These are phyloP conservation scores for Chaetodon auriga DNA, from an alignment of 2,113 vertebrate genomes.

Conservation along the genomic window DNA sequence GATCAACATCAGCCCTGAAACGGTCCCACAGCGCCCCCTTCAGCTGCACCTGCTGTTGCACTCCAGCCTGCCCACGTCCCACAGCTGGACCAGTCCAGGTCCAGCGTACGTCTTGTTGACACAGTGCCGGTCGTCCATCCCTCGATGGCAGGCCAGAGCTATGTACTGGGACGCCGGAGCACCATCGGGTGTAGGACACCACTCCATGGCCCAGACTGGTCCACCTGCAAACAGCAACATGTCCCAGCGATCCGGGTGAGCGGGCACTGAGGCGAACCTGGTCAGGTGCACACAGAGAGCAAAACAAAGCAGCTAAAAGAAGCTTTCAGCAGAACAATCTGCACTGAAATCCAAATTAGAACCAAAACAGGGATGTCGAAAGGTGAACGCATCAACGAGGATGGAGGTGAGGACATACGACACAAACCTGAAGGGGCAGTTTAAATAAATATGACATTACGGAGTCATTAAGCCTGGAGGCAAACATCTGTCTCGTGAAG, in stretches of 20 bases:
- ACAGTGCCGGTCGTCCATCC: slow-evolving; percentile 90
- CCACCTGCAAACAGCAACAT: slow-evolving; percentile 90
- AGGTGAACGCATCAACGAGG: too few species aligned
- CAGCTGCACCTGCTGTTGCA: slow-evolving; percentile 83
- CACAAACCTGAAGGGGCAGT: too few species aligned
- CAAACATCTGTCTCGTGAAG: not conserved
- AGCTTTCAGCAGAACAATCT: too few species aligned
- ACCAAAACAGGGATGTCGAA: too few species aligned
- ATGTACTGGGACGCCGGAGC: slow-evolving; percentile 85
- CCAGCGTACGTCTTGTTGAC: slow-evolving; percentile 79
- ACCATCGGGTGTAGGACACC: slow-evolving; percentile 92
- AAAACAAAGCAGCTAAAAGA: too few species aligned
- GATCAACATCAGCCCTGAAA: not conserved
- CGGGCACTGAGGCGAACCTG: slow-evolving; percentile 87
- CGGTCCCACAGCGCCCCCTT: too few species aligned
- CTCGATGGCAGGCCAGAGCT: slow-evolving; percentile 89
- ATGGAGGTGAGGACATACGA: too few species aligned
- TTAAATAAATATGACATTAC: not conserved
- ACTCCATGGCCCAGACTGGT: slow-evolving; percentile 94
- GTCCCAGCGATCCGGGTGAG: slow-evolving; percentile 89
- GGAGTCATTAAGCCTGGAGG: not conserved
- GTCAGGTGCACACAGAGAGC: not conserved
- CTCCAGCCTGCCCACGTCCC: slow-evolving; percentile 89
- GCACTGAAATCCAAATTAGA: too few species aligned
- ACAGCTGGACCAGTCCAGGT: slow-evolving; percentile 91